Evolutionary conservation across 2,888 invertebrate genomes (phyloP), one percentile per base, ranked within the genome.

Genomic region (Parnassius apollo): DNA sequence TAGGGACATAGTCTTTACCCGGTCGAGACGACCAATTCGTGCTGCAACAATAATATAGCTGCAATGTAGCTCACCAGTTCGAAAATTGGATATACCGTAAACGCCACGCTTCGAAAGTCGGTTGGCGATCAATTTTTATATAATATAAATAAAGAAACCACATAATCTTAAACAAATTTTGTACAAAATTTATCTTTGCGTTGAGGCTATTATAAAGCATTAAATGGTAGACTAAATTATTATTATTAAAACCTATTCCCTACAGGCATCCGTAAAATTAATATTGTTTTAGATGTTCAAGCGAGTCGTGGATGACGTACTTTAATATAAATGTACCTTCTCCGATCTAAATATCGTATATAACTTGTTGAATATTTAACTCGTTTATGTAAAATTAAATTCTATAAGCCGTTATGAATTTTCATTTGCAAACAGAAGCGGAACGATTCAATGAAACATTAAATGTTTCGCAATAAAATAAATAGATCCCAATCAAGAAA

Each of bases 361-460:
- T 59, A 56, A 63, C 12, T 52, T 59, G 59, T 59, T 63, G 51
- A 63, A 63, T 59, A 63, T 63, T 63, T 59, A 63, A 63, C 63
- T 59, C 59, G 56, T 59, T 63, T 63, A 56, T 56, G 51, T 59
- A 22, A 51, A 59, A 59, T 59, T 63, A 56, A 59, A 63, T 59
- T 63, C 50, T 59, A 56, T 59, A 63, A 63, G 45, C 59, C 59
- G 51, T 63, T 13, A 63, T 63, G 59, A 63, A 51, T 63, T 59
- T 59, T 59, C 55, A 46, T 63, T 63, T 51, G 25, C n/a, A 18
- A 51, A 46, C 48, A 50, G 58, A 35, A 51, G 56, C 46, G n/a
- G 46, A 18, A 18, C 22, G 46, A 59, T 63, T 59, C 56, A 50
- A 63, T 59, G 46, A 59, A 63, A 59, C 55, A 51, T 42, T 42